Base-by-base conservation (phyloP, 1,140 invertebrate genomes). In the Sinella curviseta region DNA sequence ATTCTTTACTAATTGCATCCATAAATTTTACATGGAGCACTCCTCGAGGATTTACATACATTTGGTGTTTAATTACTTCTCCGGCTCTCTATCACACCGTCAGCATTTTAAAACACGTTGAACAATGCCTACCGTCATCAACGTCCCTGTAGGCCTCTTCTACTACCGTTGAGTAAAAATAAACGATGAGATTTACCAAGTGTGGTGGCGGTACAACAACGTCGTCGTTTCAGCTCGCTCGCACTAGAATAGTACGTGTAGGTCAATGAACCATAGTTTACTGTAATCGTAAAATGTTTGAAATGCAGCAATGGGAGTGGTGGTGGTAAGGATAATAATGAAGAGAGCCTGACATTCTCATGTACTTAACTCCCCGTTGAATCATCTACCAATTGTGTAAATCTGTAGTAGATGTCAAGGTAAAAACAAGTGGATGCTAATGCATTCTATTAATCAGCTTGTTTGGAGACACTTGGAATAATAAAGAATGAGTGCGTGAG, bases 1-100 rank as follows among this genome's bases (percentile, higher is more conserved):
- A 70, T 70, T 70, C 26, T 33, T 70, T 33, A 30, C 30, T 70
- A 70, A 70, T 70, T 70, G 30, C 65, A 70, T 31, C 65, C 65
- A 70, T 70, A 70, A 70, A 70, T 70, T 70, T 33, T 70, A 70
- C 26, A 70, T 70, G 26, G 31, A 70, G 65, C 24, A 70, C 65
- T 70, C 65, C 65, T 70, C 28, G 26, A 70, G 65, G 65, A 70
- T 70, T 70, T 70, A 70, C 65, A 70, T 70, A 70, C 65, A 70
- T 31, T 70, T 70, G 8, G 65, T 65, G 65, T 70, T 70, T 70
- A 70, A 70, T 70, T 70, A 70, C 65, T 70, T 33, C 31, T 4
- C 65, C 26, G 8, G 8, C 57, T 26, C 26, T 26, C 57, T n/a
- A n/a, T 65, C 57, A 16, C 57, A 65, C 26, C 57, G 24, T 26